Conservation (phyloP, 1,140 invertebrate genomes). For the Aricia agestis region DNA sequence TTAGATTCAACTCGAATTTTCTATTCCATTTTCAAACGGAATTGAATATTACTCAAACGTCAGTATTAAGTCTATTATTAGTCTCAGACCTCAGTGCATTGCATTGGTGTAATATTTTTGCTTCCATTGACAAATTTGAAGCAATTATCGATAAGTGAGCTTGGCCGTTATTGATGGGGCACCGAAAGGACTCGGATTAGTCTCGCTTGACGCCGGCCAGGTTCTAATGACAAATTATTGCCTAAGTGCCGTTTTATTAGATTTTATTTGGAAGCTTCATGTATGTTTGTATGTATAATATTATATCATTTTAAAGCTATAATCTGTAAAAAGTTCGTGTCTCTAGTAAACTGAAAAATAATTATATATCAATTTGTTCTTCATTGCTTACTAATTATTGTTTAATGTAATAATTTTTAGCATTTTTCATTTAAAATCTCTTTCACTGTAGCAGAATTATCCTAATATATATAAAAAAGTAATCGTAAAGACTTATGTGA, state of each 20-base stretch:
- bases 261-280: neutral
- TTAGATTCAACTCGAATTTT: neutral
- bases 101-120: slow-evolving; percentile 8
- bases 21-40: neutral
- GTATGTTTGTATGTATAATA: neutral
- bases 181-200: slow-evolving; percentile 7
- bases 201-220: neutral
- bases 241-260: neutral
- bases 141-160: slow-evolving; percentile 5
- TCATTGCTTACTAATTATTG: too few species aligned
- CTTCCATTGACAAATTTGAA: slow-evolving; percentile 13
- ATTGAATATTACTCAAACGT: neutral
- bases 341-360: too few species aligned
- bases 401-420: too few species aligned
- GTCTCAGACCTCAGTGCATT: too few species aligned
- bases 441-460: too few species aligned
- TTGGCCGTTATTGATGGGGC: neutral
- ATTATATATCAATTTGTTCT: too few species aligned
- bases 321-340: too few species aligned
- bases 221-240: neutral
- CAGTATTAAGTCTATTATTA: neutral
- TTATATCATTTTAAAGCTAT: too few species aligned
- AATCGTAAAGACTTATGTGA: too few species aligned
- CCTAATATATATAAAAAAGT: too few species aligned
- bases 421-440: too few species aligned